Evolutionary conservation across 2,888 invertebrate species (phyloP), one percentile per base, ranked within the genome.

Genomic region (Dasysyrphus albostriatus): DNA sequence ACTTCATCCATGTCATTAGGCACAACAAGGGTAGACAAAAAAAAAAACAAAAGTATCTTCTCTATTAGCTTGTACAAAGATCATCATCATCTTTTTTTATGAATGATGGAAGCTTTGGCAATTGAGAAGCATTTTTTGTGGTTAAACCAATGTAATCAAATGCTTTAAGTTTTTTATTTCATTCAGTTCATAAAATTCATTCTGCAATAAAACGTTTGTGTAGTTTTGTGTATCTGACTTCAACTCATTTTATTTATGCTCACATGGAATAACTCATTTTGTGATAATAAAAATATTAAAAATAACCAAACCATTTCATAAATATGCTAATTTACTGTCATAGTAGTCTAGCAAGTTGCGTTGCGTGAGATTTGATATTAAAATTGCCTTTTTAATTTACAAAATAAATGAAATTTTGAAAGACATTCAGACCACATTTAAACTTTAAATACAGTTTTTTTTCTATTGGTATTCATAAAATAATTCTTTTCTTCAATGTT

Each of bases 1-100:
- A 87, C 78, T 87, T 87, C 78, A 83, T 87, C 83, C 87, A 83
- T 87, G 69, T 83, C 83, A 83, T 83, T 87, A 83, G 78, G 74
- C 78, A 72, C 74, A 83, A 39, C 49, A 37, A 82, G 24, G n/a
- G 29, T 54, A 51, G 10, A 39, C 8, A 10, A 59, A 65, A 14
- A 37, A 19, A 34, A 14, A 34, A 10, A 16, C 19, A 76, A 83
- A 67, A 79, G 49, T 63, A 39, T 12, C 12, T 19, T 12, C n/a
- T 37, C 34, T 58, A n/a, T 19, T 49, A 14, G 47, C 9, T 47
- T 42, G 16, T 63, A 49, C 49, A 70, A 24, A 54, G 74, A 61
- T 19, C n/a, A 74, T 32, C 32, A 24, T 76, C n/a, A n/a, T n/a
- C n/a, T n/a, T 51, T 56, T 74, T 58, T 58, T 75, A 3, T 37